Evolutionary conservation across 2,888 invertebrate species (phyloP).

Genomic region (Hirtodrosophila duncani): DNA sequence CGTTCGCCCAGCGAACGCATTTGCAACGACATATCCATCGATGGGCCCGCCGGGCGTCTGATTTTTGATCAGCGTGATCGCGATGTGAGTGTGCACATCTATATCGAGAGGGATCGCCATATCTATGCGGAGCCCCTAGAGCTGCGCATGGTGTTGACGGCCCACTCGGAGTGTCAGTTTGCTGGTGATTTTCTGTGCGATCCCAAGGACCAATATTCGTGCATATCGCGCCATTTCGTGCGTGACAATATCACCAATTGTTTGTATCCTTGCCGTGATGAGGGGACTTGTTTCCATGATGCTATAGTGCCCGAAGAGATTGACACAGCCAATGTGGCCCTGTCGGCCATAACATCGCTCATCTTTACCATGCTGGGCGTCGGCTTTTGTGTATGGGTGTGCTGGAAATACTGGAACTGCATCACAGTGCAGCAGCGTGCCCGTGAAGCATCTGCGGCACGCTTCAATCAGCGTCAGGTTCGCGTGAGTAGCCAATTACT

Average conservation of each 20-base stretch:
- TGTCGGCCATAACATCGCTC: slow-evolving; percentile 76
- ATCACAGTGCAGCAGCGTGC: slow-evolving; percentile 76
- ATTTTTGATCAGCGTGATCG: slow-evolving; percentile 74
- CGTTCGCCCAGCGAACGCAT: slow-evolving; percentile 73
- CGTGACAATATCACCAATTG: slow-evolving; percentile 76
- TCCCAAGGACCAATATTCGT: slow-evolving; percentile 69
- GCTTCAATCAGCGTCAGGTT: slow-evolving; percentile 58
- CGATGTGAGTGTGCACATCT: slow-evolving; percentile 69
- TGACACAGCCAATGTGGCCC: slow-evolving; percentile 74
- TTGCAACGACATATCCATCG: slow-evolving; percentile 72
- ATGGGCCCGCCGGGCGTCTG: slow-evolving; percentile 70
- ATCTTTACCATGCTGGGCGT: slow-evolving; percentile 77
- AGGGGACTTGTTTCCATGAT: slow-evolving; percentile 73
- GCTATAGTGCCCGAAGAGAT: slow-evolving; percentile 63
- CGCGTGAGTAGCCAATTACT: slow-evolving; percentile 45
- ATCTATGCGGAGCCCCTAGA: slow-evolving; percentile 70
- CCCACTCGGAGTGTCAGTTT: slow-evolving; percentile 73
- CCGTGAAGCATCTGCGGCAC: slow-evolving; percentile 74
- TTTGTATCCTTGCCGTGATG: slow-evolving; percentile 75
- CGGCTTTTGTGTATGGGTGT: slow-evolving; percentile 76
- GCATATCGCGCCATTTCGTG: slow-evolving; percentile 75
- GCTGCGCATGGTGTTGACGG: slow-evolving; percentile 74
- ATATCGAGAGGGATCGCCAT: slow-evolving; percentile 61
- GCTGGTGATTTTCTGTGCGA: slow-evolving; percentile 72
- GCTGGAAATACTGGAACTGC: slow-evolving; percentile 78